phyloP scores from a whole-genome alignment of 2,888 invertebrate species.

The Ceriagrion tenellum region DNA sequence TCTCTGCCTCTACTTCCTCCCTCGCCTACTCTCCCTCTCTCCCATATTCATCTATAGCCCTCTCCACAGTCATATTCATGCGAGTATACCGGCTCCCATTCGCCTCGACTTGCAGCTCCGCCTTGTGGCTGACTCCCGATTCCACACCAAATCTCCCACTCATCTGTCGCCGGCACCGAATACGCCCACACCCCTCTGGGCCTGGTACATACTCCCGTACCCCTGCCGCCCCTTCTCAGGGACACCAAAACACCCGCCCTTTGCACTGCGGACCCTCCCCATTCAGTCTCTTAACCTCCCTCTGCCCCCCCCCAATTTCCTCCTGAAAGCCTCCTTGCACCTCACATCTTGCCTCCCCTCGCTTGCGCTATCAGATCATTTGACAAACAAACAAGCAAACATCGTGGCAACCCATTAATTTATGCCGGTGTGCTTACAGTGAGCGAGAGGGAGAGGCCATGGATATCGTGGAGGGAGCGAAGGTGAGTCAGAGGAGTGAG shows the following conservation, averaged over 20 bases:
- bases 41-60: neutral
- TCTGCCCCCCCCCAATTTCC: neutral
- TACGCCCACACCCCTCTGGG: neutral
- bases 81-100: neutral
- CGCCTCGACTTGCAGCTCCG: neutral
- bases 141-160: neutral
- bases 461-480: neutral
- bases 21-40: neutral
- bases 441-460: neutral
- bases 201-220: neutral
- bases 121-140: neutral
- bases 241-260: neutral
- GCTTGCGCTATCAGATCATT: constrained; percentile 50
- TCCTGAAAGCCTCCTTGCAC: neutral
- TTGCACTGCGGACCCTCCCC: neutral
- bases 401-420: constrained; percentile 51
- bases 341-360: neutral
- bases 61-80: constrained; percentile 13
- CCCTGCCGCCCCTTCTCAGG: neutral
- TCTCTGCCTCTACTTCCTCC: neutral
- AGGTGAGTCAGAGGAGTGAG: neutral
- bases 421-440: constrained; percentile 44
- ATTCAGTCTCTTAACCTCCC: neutral
- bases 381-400: constrained; percentile 66
- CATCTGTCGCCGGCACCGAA: neutral